Base-by-base conservation (phyloP, 1,140 invertebrate species). In the Lordiphosa collinella region DNA sequence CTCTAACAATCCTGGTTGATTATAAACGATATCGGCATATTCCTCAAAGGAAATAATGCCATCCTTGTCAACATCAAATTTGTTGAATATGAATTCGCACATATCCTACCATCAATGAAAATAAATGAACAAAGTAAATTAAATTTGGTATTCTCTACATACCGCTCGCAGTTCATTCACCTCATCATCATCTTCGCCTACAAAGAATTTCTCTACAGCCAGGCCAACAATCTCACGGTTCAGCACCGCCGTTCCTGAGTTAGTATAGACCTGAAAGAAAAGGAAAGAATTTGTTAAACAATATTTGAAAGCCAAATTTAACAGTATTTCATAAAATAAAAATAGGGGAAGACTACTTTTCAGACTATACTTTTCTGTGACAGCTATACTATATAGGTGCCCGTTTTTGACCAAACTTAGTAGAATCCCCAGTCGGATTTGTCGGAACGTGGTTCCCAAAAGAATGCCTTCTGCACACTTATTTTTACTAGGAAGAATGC, bases 31-130 rank as follows among this genome's bases (percentile, higher is more conserved):
- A 1, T 88, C 86, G 40, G 90, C 87, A 78, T 94, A 97, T 88
- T 97, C 96, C 0, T 92, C 89, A 60, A 92, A 92, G 1, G 93
- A 93, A 11, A 97, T 92, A 56, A 93, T 90, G 1, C 95, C 94
- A 84, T 97, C 96, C 54, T 94, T 91, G 85, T 97, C 95, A 1
- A 90, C 52, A 78, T 97, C 96, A 89, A 96, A 91, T 62, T 94
- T 93, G 54, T 93, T 94, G 13, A 95, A 89, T 53, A 95, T 90
- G 16, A 95, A 91, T 63, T 97, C 96, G n/a, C 96, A 93, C 79
- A 97, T 90, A 71, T 97, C 96, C 92, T 87, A 14, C 1, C 3
- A 13, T 0, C 54, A 18, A 11, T 10, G 6, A 13, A 8, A 5
- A n/a, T 16, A 6, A 2, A 2, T 18, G 4, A 4, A 47, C 9